A percentile compares a stretch with the other conserved stretches of the same genome.
Evolutionary conservation across 2,888 invertebrate genomes (phyloP).

Genomic region (Nephrotoma guestfalica): DNA sequence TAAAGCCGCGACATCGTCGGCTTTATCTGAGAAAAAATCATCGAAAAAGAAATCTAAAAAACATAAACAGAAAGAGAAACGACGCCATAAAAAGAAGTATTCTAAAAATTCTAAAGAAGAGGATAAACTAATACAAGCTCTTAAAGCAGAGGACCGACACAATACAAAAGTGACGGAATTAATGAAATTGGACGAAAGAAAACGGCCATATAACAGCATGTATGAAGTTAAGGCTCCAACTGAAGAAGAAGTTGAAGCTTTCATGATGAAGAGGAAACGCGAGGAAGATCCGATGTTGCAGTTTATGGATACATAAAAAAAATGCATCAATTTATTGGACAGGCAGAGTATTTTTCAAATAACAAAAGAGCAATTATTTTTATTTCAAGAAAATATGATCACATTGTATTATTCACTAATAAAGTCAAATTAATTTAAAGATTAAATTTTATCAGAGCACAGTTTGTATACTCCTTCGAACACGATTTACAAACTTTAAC

Average conservation of each 20-base stretch:
- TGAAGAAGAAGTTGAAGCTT: conserved; percentile 88
- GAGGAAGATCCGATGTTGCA: conserved; percentile 91
- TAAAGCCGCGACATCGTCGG: neutral
- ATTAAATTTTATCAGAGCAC: neutral
- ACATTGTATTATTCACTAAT: no score
- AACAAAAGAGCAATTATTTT: neutral
- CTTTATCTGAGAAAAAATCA: conserved; percentile 10
- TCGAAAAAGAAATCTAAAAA: conserved; percentile 22
- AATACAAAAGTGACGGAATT: conserved; percentile 47
- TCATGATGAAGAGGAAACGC: conserved; percentile 66
- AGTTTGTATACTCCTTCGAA: neutral
- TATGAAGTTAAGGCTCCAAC: conserved; percentile 69
- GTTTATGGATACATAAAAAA: conserved; percentile 32
- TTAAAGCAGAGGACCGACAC: conserved; percentile 46
- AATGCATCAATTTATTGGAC: neutral
- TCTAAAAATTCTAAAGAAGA: conserved; percentile 29
- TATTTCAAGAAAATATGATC: neutral
- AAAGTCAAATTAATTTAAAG: neutral
- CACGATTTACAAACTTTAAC: neutral
- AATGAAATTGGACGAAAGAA: conserved; percentile 68
- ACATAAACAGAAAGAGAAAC: conserved; percentile 36
- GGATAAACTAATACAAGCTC: conserved; percentile 46
- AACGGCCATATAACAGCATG: conserved; percentile 88
- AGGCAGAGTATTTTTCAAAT: neutral
- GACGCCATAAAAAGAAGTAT: conserved; percentile 26